Percentiles rank a stretch among this genome's conserved stretches.
These are phyloP conservation scores for Eumacrocentrus americanus DNA, from an alignment of 2,888 invertebrate species.

Conservation along the genomic window DNA sequence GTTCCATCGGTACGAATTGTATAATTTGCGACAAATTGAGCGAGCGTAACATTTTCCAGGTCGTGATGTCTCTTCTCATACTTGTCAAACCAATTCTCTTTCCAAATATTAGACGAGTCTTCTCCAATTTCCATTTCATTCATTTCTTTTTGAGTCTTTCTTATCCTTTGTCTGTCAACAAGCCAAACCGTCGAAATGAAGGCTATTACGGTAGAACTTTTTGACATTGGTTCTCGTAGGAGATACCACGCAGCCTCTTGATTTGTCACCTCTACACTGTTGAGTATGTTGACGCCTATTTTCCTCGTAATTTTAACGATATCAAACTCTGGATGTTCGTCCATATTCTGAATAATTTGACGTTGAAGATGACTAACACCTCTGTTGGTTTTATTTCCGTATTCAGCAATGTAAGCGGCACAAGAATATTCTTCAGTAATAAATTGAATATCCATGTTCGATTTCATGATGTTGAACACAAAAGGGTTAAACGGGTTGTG, in stretches of 20 bases:
- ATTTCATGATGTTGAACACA: too few species aligned
- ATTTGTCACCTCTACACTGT: too few species aligned
- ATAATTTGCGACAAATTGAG: constrained; percentile 55
- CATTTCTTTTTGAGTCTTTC: constrained; percentile 44
- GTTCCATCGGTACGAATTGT: constrained; percentile 8
- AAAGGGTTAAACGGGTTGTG: too few species aligned
- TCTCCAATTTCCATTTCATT: constrained; percentile 41
- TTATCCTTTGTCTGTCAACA: not conserved
- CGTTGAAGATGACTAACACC: too few species aligned
- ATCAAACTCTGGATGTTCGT: too few species aligned
- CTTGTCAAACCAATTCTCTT: constrained; percentile 56
- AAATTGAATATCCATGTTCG: too few species aligned
- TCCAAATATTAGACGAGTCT: constrained; percentile 53
- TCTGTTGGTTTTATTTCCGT: too few species aligned
- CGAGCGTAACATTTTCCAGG: constrained; percentile 50
- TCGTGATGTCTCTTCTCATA: constrained; percentile 55
- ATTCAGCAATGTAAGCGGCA: too few species aligned
- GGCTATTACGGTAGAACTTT: not conserved
- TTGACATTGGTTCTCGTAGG: not conserved
- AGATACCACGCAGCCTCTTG: not conserved
- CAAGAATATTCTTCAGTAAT: too few species aligned
- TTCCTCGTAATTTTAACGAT: too few species aligned
- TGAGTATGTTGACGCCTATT: too few species aligned
- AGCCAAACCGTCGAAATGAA: not conserved
- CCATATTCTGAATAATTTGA: too few species aligned